phyloP scores from a whole-genome alignment of 2,113 vertebrate genomes.

The Nannobrachium achirus region DNA sequence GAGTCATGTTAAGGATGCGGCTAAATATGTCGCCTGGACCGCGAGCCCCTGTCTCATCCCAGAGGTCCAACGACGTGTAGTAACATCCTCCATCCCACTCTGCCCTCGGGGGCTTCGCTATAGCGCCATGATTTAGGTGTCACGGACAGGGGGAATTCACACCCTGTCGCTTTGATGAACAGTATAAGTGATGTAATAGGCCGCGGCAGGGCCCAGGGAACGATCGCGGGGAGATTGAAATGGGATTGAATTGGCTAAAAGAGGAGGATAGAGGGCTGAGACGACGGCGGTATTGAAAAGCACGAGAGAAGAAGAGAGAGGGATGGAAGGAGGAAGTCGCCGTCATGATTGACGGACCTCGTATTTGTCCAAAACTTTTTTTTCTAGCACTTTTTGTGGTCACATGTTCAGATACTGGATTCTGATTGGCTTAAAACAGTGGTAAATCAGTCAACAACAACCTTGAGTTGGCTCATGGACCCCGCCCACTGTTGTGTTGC shows the following conservation, averaged over 20 bases:
- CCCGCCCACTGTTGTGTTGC: too few species aligned
- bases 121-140: slow-evolving; percentile 69
- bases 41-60: slow-evolving; percentile 37
- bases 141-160: slow-evolving; percentile 69
- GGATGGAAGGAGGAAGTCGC: slow-evolving; percentile 24
- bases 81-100: slow-evolving; percentile 58
- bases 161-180: slow-evolving; percentile 73
- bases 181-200: slow-evolving; percentile 69
- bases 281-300: not conserved
- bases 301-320: slow-evolving; percentile 19
- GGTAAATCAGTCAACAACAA: too few species aligned
- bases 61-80: slow-evolving; percentile 49
- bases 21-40: slow-evolving; percentile 35
- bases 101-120: slow-evolving; percentile 50
- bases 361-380: too few species aligned
- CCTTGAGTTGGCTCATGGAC: too few species aligned
- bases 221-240: slow-evolving; percentile 66
- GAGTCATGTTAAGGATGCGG: slow-evolving; percentile 33
- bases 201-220: slow-evolving; percentile 59
- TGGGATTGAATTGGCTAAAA: slow-evolving; percentile 69
- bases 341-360: not conserved
- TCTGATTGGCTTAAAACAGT: too few species aligned
- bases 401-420: too few species aligned
- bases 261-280: slow-evolving; percentile 9
- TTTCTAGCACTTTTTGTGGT: too few species aligned